Evolutionary conservation across 2,113 vertebrate species (phyloP).

Genomic region (Vombatus ursinus): DNA sequence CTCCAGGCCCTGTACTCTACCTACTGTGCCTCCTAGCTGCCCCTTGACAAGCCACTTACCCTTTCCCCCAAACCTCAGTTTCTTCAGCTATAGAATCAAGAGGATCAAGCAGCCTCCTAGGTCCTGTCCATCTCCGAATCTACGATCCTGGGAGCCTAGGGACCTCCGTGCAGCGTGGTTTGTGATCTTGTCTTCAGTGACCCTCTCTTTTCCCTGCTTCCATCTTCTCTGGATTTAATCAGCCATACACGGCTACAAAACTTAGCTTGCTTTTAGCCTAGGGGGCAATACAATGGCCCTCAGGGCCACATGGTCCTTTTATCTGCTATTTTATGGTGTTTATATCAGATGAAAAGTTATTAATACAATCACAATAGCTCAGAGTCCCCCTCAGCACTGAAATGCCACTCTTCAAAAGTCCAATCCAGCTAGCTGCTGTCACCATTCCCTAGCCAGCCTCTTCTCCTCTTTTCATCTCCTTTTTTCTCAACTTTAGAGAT

Average conservation of each 20-base stretch:
- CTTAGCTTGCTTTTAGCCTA: neutral
- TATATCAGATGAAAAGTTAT: neutral
- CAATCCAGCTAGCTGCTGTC: neutral
- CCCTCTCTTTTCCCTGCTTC: neutral
- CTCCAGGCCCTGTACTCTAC: too few species aligned
- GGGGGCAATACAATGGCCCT: neutral
- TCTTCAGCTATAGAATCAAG: neutral
- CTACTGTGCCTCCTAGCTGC: neutral
- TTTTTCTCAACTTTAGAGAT: neutral
- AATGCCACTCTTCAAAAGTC: neutral
- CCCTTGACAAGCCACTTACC: neutral
- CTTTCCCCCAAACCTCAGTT: neutral
- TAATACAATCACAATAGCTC: neutral
- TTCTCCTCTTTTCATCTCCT: neutral
- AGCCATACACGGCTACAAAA: neutral
- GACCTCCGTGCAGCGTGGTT: neutral
- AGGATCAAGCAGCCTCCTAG: neutral
- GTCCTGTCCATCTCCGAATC: neutral
- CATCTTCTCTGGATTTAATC: neutral
- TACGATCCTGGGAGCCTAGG: neutral
- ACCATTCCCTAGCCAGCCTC: neutral
- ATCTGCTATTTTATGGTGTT: neutral
- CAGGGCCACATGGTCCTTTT: neutral
- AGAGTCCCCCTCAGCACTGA: neutral
- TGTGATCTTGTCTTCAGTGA: neutral